A percentile compares a stretch with the other conserved stretches of the same genome.
Evolutionary conservation across 2,113 vertebrate species (phyloP).

Genomic region (Anser brachyrhynchus): DNA sequence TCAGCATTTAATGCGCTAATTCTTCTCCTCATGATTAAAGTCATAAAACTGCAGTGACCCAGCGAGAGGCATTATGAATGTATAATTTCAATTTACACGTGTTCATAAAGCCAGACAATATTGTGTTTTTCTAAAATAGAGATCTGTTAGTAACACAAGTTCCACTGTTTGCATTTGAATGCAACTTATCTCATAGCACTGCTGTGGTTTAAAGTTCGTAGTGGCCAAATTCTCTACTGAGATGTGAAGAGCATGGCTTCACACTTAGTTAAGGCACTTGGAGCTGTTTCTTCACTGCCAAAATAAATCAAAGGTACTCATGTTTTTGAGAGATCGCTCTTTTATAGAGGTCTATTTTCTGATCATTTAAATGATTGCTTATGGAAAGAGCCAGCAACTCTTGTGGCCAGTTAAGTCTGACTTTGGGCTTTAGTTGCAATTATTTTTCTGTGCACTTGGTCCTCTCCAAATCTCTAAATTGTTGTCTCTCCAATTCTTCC

Average conservation of each 20-base stretch:
- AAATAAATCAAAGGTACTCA: neutral
- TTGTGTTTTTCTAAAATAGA: constrained; percentile 18
- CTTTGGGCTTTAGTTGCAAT: neutral
- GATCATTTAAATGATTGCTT: neutral
- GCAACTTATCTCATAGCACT: neutral
- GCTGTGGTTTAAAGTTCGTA: neutral
- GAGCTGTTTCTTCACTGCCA: neutral
- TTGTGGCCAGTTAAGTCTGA: neutral
- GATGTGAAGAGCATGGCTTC: neutral
- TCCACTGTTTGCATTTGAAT: constrained; percentile 21
- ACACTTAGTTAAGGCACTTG: neutral
- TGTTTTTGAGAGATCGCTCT: neutral
- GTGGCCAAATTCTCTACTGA: neutral
- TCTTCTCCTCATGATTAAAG: constrained; percentile 26
- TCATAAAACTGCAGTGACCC: constrained; percentile 32
- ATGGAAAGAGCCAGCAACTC: neutral
- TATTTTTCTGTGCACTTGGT: neutral
- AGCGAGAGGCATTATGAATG: constrained; percentile 31
- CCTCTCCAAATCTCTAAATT: neutral
- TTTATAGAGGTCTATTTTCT: neutral
- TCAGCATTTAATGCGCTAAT: constrained; percentile 23
- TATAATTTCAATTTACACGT: constrained; percentile 26
- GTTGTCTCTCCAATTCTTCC: neutral
- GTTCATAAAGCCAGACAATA: constrained; percentile 26
- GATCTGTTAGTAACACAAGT: neutral